phyloP scores from a whole-genome alignment of 1,140 invertebrate species.

The Leptopilina clavipes region DNA sequence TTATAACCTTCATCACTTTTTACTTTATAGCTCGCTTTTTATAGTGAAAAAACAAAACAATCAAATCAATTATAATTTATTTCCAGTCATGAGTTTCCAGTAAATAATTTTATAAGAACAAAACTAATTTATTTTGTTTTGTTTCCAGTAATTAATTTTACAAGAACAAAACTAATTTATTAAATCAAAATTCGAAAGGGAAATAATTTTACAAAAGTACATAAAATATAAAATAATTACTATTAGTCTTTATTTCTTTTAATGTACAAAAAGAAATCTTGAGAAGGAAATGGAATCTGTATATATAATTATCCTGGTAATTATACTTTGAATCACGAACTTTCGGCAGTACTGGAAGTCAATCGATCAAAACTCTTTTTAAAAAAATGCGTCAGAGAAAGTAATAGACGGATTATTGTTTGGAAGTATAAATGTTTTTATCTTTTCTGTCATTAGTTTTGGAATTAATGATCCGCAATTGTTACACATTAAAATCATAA shows the following conservation, averaged over 20 bases:
- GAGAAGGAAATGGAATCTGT: slow-evolving; percentile 3
- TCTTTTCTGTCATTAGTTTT: slow-evolving; percentile 22
- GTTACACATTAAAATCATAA: slow-evolving; percentile 20
- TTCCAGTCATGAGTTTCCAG: too few species aligned
- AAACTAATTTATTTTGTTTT: too few species aligned
- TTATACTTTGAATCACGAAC: slow-evolving; percentile 28
- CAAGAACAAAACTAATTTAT: too few species aligned
- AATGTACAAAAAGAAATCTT: slow-evolving; percentile 14
- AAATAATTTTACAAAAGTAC: background rate
- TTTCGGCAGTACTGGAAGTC: slow-evolving; percentile 18
- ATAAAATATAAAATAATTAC: background rate
- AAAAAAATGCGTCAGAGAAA: slow-evolving; percentile 17
- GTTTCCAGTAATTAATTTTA: too few species aligned
- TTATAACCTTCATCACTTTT: background rate
- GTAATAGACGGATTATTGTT: slow-evolving; percentile 19
- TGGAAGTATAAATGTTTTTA: slow-evolving; percentile 27
- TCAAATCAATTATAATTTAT: too few species aligned
- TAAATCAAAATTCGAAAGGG: background rate
- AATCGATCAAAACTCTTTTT: slow-evolving; percentile 31
- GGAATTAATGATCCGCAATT: slow-evolving; percentile 26
- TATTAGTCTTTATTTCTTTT: background rate
- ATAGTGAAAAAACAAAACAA: too few species aligned
- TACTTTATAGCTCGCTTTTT: too few species aligned
- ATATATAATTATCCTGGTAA: background rate
- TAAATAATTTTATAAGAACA: too few species aligned